These are phyloP conservation scores for Meloe dianella DNA, from an alignment of 2,888 invertebrate species.

Conservation along the genomic window DNA sequence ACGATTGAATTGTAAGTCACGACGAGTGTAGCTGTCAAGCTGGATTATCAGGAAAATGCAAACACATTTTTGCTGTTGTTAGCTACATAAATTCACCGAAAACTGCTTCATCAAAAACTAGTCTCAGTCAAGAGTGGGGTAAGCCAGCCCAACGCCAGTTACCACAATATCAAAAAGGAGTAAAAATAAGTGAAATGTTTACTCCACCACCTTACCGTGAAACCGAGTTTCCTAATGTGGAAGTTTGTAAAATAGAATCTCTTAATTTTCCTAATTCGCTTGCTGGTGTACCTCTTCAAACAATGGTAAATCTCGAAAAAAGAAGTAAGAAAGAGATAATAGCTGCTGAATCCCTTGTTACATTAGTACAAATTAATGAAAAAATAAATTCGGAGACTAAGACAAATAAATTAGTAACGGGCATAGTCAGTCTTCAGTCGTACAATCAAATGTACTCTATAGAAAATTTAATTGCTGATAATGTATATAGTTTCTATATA, in stretches of 20 bases:
- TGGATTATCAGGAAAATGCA: conserved; percentile 30
- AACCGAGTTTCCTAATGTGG: too few relatives aligned
- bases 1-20: conserved; percentile 20
- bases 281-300: background rate
- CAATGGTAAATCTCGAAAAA: conserved; percentile 24
- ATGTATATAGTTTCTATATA: too few relatives aligned
- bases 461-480: too few relatives aligned
- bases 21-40: conserved; percentile 33
- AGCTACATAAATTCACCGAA: conserved; percentile 33
- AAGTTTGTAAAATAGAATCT: background rate
- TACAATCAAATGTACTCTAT: too few relatives aligned
- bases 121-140: conserved; percentile 31
- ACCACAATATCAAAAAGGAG: background rate
- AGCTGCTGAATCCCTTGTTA: conserved; percentile 32
- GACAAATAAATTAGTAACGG: too few relatives aligned
- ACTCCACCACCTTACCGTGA: background rate
- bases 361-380: too few relatives aligned
- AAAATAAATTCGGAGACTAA: too few relatives aligned
- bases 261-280: background rate
- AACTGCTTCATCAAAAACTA: conserved; percentile 32
- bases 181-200: too few relatives aligned
- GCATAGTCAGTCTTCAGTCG: too few relatives aligned
- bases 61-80: conserved; percentile 34
- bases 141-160: conserved; percentile 32
- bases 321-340: conserved; percentile 29